A percentile compares a stretch with the other conserved stretches of the same genome.
phyloP scores from a whole-genome alignment of 2,113 vertebrate species.

The Accipiter virgatus region DNA sequence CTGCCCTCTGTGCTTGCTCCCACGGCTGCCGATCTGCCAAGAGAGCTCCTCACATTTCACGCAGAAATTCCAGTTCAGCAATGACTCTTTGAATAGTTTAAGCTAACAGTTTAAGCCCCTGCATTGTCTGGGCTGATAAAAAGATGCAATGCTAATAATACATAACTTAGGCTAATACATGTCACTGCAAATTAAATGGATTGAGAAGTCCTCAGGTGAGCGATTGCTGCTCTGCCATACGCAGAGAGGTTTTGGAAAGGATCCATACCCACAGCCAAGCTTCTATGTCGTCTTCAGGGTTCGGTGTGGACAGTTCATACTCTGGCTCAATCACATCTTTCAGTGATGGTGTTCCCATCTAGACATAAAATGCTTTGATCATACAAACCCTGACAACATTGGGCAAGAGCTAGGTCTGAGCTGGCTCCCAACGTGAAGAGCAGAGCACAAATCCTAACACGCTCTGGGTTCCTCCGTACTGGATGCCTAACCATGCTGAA shows the following conservation, averaged over 20 bases:
- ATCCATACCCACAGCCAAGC: not conserved
- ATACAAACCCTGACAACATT: not conserved
- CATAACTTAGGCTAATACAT: not conserved
- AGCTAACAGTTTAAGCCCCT: not conserved
- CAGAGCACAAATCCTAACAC: not conserved
- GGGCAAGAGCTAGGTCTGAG: not conserved
- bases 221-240: not conserved
- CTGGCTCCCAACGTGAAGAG: not conserved
- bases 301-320: not conserved
- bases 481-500: not conserved
- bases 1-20: not conserved
- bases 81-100: not conserved
- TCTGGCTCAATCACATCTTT: not conserved
- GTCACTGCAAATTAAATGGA: not conserved
- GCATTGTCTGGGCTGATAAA: not conserved
- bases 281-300: not conserved
- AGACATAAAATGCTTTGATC: not conserved
- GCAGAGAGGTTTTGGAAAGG: not conserved
- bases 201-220: not conserved
- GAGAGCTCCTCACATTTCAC: not conserved
- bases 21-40: rapidly evolving
- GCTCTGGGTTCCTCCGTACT: not conserved
- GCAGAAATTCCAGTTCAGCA: not conserved
- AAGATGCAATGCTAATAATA: not conserved
- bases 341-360: not conserved